These are phyloP conservation scores for Antedon bifida DNA, from an alignment of 35 echinoderm and acorn worm genomes.

Conservation along the genomic window DNA sequence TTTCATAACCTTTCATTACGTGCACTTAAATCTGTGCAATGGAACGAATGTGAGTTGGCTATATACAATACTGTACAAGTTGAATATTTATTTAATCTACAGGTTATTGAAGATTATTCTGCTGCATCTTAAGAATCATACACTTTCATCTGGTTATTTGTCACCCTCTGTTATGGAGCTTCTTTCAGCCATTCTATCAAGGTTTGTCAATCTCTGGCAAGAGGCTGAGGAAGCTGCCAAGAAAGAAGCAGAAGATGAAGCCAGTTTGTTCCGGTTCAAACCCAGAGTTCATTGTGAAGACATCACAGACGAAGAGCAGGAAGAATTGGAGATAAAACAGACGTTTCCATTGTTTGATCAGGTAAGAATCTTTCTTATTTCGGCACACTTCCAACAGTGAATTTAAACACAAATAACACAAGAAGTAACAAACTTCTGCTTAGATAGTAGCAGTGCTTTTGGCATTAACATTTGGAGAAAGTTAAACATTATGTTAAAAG, in stretches of 20 bases:
- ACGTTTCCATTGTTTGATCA: constrained; percentile 80
- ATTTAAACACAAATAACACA: too few relatives aligned
- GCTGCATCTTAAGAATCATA: constrained; percentile 43
- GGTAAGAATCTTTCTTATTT: too few relatives aligned
- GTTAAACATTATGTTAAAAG: too few relatives aligned
- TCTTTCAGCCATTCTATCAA: constrained; percentile 30
- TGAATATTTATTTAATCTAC: background rate
- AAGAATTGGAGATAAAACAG: constrained; percentile 56
- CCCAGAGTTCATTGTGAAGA: constrained; percentile 60
- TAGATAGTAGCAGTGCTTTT: too few relatives aligned
- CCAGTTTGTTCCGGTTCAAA: constrained; percentile 72
- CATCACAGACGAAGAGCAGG: constrained; percentile 65
- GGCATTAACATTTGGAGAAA: too few relatives aligned
- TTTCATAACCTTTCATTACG: too few relatives aligned
- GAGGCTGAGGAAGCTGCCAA: constrained; percentile 52
- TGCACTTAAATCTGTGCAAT: too few relatives aligned
- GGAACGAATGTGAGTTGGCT: too few relatives aligned
- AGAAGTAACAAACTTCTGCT: too few relatives aligned
- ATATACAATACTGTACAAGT: too few relatives aligned
- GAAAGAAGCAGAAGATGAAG: constrained; percentile 68
- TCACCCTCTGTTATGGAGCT: constrained; percentile 3
- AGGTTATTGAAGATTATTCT: constrained; percentile 58
- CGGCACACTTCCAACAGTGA: too few relatives aligned
- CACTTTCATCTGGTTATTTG: constrained; percentile 15
- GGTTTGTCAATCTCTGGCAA: constrained; percentile 49